These are phyloP conservation scores for Sus cebifrons DNA, from an alignment of 2,797 vertebrate species.

Conservation along the genomic window DNA sequence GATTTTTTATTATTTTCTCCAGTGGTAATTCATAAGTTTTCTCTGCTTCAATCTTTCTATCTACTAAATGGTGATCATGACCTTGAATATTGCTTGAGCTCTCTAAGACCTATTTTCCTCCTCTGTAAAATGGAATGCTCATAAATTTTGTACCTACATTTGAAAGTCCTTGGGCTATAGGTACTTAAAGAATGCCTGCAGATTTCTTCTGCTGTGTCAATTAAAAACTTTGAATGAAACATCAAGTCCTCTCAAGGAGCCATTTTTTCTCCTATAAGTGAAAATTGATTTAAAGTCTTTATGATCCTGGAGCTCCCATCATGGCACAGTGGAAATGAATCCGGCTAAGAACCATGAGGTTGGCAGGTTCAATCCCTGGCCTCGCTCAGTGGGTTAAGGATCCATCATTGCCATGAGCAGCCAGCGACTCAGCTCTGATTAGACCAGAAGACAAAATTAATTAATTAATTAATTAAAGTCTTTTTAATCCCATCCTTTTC, in stretches of 20 bases:
- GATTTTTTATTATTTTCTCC: background rate
- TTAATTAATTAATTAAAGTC: background rate
- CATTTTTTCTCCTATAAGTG: background rate
- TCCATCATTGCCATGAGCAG: too few relatives aligned
- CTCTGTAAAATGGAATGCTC: background rate
- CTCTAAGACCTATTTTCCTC: background rate
- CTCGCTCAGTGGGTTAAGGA: too few relatives aligned
- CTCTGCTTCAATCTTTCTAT: background rate
- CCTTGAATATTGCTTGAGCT: background rate
- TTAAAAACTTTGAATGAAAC: background rate
- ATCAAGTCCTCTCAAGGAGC: background rate
- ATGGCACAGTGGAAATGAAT: too few relatives aligned
- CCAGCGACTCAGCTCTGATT: too few relatives aligned
- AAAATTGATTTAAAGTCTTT: background rate
- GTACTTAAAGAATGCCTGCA: background rate
- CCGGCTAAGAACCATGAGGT: too few relatives aligned
- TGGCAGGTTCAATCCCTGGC: too few relatives aligned
- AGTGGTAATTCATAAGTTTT: background rate
- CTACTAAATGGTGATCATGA: background rate
- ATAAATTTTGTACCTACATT: background rate
- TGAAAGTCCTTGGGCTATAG: background rate
- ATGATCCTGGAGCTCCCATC: too few relatives aligned
- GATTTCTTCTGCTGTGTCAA: background rate
- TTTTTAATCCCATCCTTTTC: background rate
- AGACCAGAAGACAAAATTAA: too few relatives aligned